Base-by-base conservation (phyloP, 1,140 invertebrate genomes). In the Ruditapes philippinarum region DNA sequence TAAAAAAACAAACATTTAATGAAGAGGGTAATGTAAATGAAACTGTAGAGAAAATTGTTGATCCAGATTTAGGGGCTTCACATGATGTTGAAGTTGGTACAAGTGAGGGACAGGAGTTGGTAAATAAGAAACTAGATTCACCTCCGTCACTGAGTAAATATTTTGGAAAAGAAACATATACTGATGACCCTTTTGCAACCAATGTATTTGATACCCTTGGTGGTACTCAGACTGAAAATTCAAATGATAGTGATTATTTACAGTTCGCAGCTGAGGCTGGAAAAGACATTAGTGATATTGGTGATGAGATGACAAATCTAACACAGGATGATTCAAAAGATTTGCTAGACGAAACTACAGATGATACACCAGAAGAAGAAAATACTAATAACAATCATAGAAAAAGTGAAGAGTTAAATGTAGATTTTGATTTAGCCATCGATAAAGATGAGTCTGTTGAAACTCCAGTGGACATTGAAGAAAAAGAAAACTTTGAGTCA, bases 401-500 rank as follows among this genome's bases (percentile, higher is more conserved):
- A 70, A 70, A 22, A n/a, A 70, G 65, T 70, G 51, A 89, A 54
- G 76, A 87, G 25, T 31, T 40, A 38, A 54, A 65, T 65, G 87
- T 89, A 36, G 87, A 73, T 60, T 89, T 89, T 83, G 87, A 89
- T 22, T 62, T 89, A 60, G 65, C 31, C 19, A n/a, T 83, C 12
- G 79, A 89, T 76, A n/a, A n/a, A 19, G 65, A 40, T 45, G 84
- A 88, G 17, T 25, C 65, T 36, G 80, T 83, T 42, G 57, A 81
- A 70, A 82, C 78, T 19, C 84, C 87, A 74, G 79, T 87, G 33
- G 84, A 88, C 7, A 90, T 94, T 22, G 93, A 94, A 76, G 92
- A 91, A 62, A 92, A 93, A 36, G 93, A 94, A 57, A 91, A 93
- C 70, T 94, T 95, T 94, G 94, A 94, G 91, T 94, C 93, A 4